Conservation (phyloP, 1,140 invertebrate species). For the Diachasmimorpha longicaudata region DNA sequence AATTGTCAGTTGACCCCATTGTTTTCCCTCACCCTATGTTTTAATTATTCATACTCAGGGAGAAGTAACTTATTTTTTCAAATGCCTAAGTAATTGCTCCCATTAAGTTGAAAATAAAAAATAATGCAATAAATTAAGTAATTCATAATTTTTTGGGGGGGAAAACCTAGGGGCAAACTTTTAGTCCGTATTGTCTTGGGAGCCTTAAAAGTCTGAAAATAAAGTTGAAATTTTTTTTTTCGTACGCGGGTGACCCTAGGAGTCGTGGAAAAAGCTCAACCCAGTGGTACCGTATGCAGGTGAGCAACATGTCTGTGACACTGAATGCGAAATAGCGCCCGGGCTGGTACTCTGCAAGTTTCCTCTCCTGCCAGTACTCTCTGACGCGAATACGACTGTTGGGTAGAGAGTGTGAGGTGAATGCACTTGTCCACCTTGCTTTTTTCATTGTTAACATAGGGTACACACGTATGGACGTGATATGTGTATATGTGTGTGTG, state of each 20-base stretch:
- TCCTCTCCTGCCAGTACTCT: neutral
- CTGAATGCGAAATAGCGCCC: constrained; percentile 30
- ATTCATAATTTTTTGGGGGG: too few species aligned
- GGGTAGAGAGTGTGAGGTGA: constrained; percentile 21
- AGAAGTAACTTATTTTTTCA: too few species aligned
- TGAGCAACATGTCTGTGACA: constrained; percentile 17
- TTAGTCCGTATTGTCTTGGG: too few species aligned
- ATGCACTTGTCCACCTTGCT: constrained; percentile 30
- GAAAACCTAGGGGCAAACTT: too few species aligned
- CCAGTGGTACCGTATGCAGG: neutral
- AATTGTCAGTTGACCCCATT: too few species aligned
- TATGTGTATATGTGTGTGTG: neutral
- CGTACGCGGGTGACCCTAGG: neutral
- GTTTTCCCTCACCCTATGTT: too few species aligned
- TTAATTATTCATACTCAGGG: too few species aligned
- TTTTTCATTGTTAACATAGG: neutral
- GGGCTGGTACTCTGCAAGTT: neutral
- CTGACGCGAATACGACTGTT: neutral
- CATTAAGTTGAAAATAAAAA: too few species aligned
- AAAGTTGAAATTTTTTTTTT: too few species aligned
- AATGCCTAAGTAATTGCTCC: too few species aligned
- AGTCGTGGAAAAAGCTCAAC: neutral
- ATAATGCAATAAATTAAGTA: too few species aligned
- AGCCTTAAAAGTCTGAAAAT: too few species aligned
- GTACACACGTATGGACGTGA: neutral